Evolutionary conservation across 37 sponge, comb jelly and placozoan species (phyloP).

Genomic region (Halisarca cf. caerulea): DNA sequence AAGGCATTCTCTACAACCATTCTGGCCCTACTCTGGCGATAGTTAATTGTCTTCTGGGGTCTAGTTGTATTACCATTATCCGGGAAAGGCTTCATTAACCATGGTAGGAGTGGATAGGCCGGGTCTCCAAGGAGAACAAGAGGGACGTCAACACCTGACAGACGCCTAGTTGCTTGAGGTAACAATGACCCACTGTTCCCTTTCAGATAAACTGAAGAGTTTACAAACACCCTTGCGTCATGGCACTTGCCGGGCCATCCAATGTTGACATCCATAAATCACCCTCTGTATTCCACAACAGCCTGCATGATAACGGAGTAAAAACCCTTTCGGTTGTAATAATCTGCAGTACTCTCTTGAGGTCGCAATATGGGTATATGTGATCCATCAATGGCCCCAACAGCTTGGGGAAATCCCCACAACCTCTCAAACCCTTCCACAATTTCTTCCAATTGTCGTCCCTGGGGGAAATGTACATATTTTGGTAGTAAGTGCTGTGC

Average conservation of each 20-base stretch:
- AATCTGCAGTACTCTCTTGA: slow-evolving; percentile 20
- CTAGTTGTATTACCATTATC: slow-evolving; percentile 9
- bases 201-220: slow-evolving; percentile 36
- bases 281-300: slow-evolving; percentile 4
- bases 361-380: slow-evolving; percentile 39
- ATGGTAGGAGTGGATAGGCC: slow-evolving; percentile 41
- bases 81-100: slow-evolving; percentile 54
- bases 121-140: slow-evolving; percentile 33
- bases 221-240: slow-evolving; percentile 47
- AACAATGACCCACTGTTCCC: not conserved
- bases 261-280: not conserved
- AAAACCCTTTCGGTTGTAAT: slow-evolving; percentile 32
- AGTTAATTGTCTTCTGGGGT: slow-evolving; percentile 33
- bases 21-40: slow-evolving; percentile 53
- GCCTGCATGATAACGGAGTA: slow-evolving; percentile 41
- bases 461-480: slow-evolving; percentile 12
- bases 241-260: slow-evolving; percentile 34
- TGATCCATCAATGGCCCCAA: slow-evolving; percentile 44
- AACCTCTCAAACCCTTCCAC: slow-evolving; percentile 16
- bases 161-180: not conserved
- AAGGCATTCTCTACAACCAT: slow-evolving; percentile 58
- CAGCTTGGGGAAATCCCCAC: slow-evolving; percentile 40
- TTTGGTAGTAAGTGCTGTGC: not conserved
- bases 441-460: not conserved
- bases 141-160: slow-evolving; percentile 9